Evolutionary conservation across 2,888 invertebrate species (phyloP), one percentile per base, ranked within the genome.

Genomic region (Lampropteryx suffumata): DNA sequence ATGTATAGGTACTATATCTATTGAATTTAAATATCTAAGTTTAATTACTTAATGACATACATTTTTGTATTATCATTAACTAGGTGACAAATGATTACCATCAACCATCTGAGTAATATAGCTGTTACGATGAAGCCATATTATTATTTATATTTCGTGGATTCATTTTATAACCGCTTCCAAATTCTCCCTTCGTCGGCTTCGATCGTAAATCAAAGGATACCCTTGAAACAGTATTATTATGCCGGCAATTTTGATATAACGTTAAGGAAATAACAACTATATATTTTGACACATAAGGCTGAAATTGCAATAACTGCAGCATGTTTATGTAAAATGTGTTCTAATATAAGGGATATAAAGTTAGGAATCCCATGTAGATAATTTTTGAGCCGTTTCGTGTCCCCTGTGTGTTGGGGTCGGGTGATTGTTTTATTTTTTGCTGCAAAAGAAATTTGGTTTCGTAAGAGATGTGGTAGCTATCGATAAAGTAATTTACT

Each of bases 401-500:
- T 26, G 27, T 28, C 29, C 42, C 48, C 14, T 27, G 42, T 21
- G 42, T 21, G 49, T 36, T 48, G 32, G 35, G 49, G 41, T 54
- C 48, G 47, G 24, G 30, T 11, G 39, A 39, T 44, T 39, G 17
- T 35, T 52, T 52, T 29, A 28, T 52, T 52, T 50, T 52, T 52
- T 48, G 34, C 43, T 39, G 11, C 42, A 24, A 48, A 43, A 43
- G 36, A 50, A 45, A 50, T 35, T 52, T 47, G 3, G 37, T 47
- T 39, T 27, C 1, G 11, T n/a, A n/a, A 49, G 49, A 13, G 49
- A 33, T 28, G 42, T 13, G 41, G 30, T 10, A 21, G n/a, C n/a
- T 42, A 36, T 52, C 47, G 43, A 50, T 46, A 11, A 21, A 12
- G 26, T 27, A 6, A 32, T n/a, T 13, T 0, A 27, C 1, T 36